Evolutionary conservation across 2,797 vertebrate species (phyloP).

Genomic region (Sebastes paucispinis): DNA sequence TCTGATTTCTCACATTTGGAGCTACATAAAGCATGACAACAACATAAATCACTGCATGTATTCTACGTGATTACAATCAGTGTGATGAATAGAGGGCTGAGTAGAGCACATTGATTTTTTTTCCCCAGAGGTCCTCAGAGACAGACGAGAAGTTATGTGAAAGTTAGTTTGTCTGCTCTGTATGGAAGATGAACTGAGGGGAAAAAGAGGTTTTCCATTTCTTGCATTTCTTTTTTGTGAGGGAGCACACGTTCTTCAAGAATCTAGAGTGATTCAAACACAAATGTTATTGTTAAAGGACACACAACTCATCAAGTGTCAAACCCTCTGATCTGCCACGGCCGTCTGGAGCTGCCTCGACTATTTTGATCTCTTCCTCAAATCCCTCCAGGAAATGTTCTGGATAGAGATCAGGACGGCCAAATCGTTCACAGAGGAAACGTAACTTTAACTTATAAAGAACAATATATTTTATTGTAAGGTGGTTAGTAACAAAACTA

Average conservation of each 20-base stretch:
- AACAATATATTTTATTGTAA: neutral
- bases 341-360: neutral
- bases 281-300: slow-evolving; percentile 19
- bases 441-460: neutral
- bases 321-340: neutral
- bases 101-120: neutral
- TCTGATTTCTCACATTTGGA: neutral
- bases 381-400: neutral
- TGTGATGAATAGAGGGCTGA: neutral
- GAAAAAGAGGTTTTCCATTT: neutral
- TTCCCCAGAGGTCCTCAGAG: neutral
- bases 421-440: neutral
- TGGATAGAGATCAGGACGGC: neutral
- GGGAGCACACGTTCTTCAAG: neutral
- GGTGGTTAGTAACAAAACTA: neutral
- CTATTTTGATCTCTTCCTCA: neutral
- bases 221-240: neutral
- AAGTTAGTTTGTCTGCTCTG: neutral
- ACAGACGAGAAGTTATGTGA: neutral
- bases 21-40: neutral
- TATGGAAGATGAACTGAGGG: neutral
- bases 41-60: neutral
- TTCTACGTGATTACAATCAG: neutral
- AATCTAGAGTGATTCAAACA: slow-evolving; percentile 2
- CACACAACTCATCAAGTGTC: neutral